A percentile compares a stretch with the other conserved stretches of the same genome.
phyloP scores from a whole-genome alignment of 2,888 invertebrate genomes.

The Eueremaeus valkanovi region DNA sequence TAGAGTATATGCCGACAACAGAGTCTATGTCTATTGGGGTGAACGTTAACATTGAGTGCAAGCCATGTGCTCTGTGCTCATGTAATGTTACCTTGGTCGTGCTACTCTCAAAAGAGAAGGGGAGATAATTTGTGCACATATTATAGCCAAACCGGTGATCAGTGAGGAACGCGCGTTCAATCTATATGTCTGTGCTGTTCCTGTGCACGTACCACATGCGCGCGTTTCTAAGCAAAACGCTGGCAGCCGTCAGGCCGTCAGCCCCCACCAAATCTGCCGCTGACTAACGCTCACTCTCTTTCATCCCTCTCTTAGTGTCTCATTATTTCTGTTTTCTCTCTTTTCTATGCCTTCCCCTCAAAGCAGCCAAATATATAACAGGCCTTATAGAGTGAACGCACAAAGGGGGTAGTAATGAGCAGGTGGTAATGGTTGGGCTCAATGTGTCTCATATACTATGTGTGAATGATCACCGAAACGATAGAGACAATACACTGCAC shows the following conservation, averaged over 20 bases:
- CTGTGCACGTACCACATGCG: constrained; percentile 9
- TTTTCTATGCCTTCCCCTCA: not conserved
- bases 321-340: not conserved
- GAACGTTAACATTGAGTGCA: too few relatives aligned
- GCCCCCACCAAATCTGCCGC: not conserved
- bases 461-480: not conserved
- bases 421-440: constrained; percentile 10
- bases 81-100: constrained; percentile 2
- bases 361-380: not conserved
- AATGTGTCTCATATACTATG: not conserved
- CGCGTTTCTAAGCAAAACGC: not conserved
- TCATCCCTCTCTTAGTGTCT: too few relatives aligned
- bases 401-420: not conserved
- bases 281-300: too few relatives aligned
- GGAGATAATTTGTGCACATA: constrained; percentile 6
- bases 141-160: not conserved
- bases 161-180: not conserved
- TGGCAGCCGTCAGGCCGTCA: not conserved
- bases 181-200: not conserved
- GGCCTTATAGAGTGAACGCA: not conserved
- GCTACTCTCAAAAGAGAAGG: not conserved
- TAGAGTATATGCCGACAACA: too few relatives aligned
- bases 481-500: not conserved
- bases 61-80: constrained; percentile 1
- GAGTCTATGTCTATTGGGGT: too few relatives aligned